Evolutionary conservation across 92 coral and sea anemone species (phyloP), one percentile per base, ranked within the genome.

Genomic region (Actinernus sp.): DNA sequence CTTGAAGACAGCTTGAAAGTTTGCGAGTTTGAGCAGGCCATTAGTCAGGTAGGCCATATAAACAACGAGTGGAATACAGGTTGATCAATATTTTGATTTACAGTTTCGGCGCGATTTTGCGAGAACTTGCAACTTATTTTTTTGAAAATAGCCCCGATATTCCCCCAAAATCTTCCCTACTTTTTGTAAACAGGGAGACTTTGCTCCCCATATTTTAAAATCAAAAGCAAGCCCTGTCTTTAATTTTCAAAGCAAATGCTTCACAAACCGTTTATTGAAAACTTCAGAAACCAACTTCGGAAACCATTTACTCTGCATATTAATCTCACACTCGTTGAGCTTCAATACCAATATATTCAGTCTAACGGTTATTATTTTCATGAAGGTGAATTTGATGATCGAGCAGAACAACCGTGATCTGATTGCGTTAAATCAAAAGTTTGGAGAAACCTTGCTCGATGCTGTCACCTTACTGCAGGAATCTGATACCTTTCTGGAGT

Each of bases 401-500:
- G 99, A 95, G 54, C 89, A 91, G 49, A 93, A 91, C 79, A 91
- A 81, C 57, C 91, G 97, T 16, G 90, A 78, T 13, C 68, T 95
- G 48, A 59, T 95, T 65, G 79, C 81, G 21, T 79, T 95, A 3
- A 95, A 95, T 53, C 82, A 88, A 44, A 91, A 84, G 72, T 91
- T 83, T 75, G 99, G 99, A 2, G 78, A 79, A 53, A 71, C 83
- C 49, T 73, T 95, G 31, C 84, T 95, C 62, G 97, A 95, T 41
- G 91, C 97, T 14, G 99, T 95, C 36, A 87, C 94, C 2, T 74
- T 95, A n/a, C 55, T 95, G 57, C 97, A 95, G 70, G 99, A 95
- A 49, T 95, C 97, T 0, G 99, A 95, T 53, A 55, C 86, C 9
- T 87, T 91, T 48, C 65, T 95, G 50, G 99, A 95, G 52, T 91